A percentile compares a stretch with the other conserved stretches of the same genome.
phyloP scores from a whole-genome alignment of 2,797 vertebrate species.

The Myiothlypis coronata region DNA sequence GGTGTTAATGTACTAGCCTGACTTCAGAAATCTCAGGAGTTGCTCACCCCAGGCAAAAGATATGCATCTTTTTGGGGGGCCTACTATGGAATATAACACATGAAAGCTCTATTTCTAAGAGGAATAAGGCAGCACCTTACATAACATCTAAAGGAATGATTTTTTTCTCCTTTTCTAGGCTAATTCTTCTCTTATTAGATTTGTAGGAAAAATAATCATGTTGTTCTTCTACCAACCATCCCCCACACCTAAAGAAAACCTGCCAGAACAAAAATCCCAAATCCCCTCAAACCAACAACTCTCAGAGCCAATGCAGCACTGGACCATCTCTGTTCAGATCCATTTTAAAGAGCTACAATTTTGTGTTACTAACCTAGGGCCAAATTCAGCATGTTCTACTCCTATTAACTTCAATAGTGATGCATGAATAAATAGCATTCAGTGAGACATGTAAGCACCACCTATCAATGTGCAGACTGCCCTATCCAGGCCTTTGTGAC shows the following conservation, averaged over 20 bases:
- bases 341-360: neutral
- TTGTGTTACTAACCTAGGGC: neutral
- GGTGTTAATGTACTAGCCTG: conserved; percentile 73
- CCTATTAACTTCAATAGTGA: neutral
- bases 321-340: neutral
- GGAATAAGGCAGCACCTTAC: neutral
- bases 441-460: neutral
- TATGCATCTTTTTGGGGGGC: conserved; percentile 12
- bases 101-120: neutral
- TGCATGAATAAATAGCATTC: neutral
- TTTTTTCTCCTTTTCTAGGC: neutral
- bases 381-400: conserved; percentile 1
- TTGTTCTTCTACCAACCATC: neutral
- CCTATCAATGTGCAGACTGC: neutral
- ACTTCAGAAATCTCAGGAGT: conserved; percentile 67
- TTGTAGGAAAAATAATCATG: neutral
- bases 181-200: neutral
- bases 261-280: neutral
- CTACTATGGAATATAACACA: neutral
- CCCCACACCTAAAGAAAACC: neutral
- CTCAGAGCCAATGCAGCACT: neutral
- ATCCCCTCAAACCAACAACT: neutral
- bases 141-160: neutral
- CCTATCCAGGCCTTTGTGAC: neutral
- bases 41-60: conserved; percentile 62